Evolutionary conservation across 2,888 invertebrate genomes (phyloP), one percentile per base, ranked within the genome.

Genomic region (Tenthredo livida): DNA sequence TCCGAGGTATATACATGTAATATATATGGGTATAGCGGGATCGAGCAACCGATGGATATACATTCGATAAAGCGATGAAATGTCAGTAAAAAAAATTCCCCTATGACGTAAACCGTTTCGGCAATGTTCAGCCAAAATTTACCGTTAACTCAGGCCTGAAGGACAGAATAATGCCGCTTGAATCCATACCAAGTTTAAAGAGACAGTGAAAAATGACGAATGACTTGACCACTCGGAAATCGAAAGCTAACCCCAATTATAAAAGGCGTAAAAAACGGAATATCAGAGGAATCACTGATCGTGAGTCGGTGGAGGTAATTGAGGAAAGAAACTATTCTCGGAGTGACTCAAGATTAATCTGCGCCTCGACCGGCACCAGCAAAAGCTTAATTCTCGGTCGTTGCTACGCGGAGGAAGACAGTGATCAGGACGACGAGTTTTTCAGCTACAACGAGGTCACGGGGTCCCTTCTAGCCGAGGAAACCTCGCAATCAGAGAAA

Each of bases 371-470:
- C 21, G 40, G 78, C 15, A 80, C 78, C 1, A 61, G 78, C 21
- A 61, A 37, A 61, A 80, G 58, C 58, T 61, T 80, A 58, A 61
- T 61, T 80, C 78, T 61, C 37, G 58, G 37, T 40, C 61, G 61
- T 17, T n/a, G 37, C 40, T 61, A 37, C 21, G 47, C 58, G 58
- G 37, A 61, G 6, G 61, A 80, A 61, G 78, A 40, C 78, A 80
- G 78, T 61, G 78, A 80, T 80, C 78, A 61, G 58, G 61, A 80
- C 40, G 78, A 80, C 37, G 78, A 80, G 78, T 61, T 80, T 80
- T 80, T 80, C 37, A 12, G 40, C 21, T 40, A 80, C 25, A 58
- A 58, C 17, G 78, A 80, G 61, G 61, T n/a, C 58, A 58, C 37
- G 40, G 78, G 58, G 3, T 80, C 15, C 12, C 50, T 47, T 72